Evolutionary conservation across 2,113 vertebrate genomes (phyloP).

Genomic region (Promerops cafer): DNA sequence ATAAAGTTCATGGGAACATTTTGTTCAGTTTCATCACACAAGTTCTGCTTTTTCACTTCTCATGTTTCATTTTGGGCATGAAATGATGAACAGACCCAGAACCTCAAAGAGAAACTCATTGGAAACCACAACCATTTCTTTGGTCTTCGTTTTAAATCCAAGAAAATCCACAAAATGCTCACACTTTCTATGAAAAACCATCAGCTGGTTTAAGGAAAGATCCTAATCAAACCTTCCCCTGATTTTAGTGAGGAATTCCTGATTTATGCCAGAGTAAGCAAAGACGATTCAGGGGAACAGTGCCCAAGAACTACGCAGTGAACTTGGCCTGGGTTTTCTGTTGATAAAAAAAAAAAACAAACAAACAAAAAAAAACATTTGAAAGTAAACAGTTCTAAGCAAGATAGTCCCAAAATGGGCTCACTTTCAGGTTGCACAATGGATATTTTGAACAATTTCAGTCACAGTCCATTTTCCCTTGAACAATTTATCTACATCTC

Average conservation of each 20-base stretch:
- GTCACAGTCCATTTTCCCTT: not conserved
- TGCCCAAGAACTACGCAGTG: not conserved
- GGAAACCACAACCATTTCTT: constrained; percentile 44
- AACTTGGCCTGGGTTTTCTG: not conserved
- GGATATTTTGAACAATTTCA: not conserved
- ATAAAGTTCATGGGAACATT: constrained; percentile 34
- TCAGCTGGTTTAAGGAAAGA: constrained; percentile 13
- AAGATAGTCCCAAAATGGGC: not conserved
- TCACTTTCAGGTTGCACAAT: not conserved
- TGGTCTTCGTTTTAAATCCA: constrained; percentile 38
- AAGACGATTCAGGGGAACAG: not conserved
- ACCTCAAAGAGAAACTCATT: constrained; percentile 34
- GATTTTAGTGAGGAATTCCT: not conserved
- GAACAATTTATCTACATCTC: not conserved
- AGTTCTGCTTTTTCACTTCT: constrained; percentile 13
- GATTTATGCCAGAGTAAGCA: not conserved
- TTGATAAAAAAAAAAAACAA: not conserved
- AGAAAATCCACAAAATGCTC: constrained; percentile 42
- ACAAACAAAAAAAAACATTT: not conserved
- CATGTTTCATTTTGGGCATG: constrained; percentile 39
- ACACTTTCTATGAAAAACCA: constrained; percentile 33
- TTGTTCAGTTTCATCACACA: constrained; percentile 13
- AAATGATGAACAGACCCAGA: constrained; percentile 42
- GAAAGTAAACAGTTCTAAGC: not conserved
- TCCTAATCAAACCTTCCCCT: constrained; percentile 1